Conservation (phyloP, 37 sponge, comb jelly and placozoan species). For the Ianthella basta region DNA sequence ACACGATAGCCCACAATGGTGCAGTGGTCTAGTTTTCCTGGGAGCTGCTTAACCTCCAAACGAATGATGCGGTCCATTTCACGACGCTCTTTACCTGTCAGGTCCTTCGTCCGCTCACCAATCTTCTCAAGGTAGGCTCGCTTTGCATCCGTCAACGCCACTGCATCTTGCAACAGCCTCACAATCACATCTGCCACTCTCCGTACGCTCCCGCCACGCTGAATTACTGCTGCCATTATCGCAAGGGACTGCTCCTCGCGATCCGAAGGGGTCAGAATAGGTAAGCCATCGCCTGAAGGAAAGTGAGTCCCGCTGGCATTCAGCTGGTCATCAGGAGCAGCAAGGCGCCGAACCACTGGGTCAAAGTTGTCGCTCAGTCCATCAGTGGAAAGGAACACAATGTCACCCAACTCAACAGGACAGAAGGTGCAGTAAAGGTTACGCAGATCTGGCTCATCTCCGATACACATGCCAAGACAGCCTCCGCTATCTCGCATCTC, state of each 20-base stretch:
- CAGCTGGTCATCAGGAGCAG: not conserved
- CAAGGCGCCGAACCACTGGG: constrained; percentile 65
- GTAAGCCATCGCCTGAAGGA: constrained; percentile 20
- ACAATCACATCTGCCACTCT: constrained; percentile 41
- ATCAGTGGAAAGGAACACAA: constrained; percentile 70
- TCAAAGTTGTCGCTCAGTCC: constrained; percentile 83
- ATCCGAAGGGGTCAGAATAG: constrained; percentile 43
- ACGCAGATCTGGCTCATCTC: constrained; percentile 73
- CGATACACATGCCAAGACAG: constrained; percentile 68
- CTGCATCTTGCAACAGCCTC: constrained; percentile 41
- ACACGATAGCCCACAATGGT: constrained; percentile 69
- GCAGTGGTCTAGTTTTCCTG: constrained; percentile 89
- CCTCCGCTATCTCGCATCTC: constrained; percentile 76
- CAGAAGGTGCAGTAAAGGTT: constrained; percentile 73
- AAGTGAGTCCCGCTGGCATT: not conserved
- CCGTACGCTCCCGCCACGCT: not conserved
- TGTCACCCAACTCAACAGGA: constrained; percentile 55
- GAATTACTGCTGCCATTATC: constrained; percentile 30
- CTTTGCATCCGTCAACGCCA: constrained; percentile 65
- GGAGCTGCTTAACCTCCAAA: constrained; percentile 38
- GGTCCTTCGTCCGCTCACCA: constrained; percentile 21
- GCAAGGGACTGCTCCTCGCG: constrained; percentile 31
- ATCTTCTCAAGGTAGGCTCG: constrained; percentile 59
- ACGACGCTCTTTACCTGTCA: constrained; percentile 44
- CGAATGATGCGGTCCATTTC: constrained; percentile 46